A percentile compares a stretch with the other conserved stretches of the same genome.
Conservation (phyloP, 2,797 vertebrate species). For the Peromyscus attwateri region DNA sequence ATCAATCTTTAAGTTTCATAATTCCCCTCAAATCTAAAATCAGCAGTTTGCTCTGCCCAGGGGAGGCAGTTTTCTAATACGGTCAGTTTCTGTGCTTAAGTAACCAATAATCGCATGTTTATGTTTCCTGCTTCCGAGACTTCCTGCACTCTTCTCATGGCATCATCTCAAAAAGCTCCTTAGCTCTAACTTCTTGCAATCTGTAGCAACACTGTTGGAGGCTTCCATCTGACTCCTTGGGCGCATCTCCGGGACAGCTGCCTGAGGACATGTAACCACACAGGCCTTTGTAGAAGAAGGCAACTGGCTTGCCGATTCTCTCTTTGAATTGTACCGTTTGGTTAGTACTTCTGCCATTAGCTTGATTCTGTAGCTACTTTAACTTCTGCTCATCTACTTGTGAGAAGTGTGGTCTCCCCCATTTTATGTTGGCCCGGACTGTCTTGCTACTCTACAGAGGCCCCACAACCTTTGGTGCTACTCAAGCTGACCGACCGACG, state of each 20-base stretch:
- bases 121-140: slow-evolving; percentile 31
- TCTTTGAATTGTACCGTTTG: neutral
- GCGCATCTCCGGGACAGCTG: neutral
- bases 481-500: neutral
- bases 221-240: neutral
- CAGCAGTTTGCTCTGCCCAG: neutral
- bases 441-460: neutral
- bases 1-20: neutral
- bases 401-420: neutral
- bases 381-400: neutral
- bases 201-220: neutral
- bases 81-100: slow-evolving; percentile 28
- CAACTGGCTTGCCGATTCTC: neutral
- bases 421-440: slow-evolving; percentile 17
- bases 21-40: slow-evolving; percentile 15
- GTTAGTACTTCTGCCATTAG: neutral
- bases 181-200: neutral
- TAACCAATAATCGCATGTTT: slow-evolving; percentile 29
- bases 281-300: neutral
- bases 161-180: slow-evolving; percentile 19
- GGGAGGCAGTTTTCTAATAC: neutral
- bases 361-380: slow-evolving; percentile 56
- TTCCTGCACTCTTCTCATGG: neutral
- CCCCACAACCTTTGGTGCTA: neutral
- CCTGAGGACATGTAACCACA: neutral